Percentiles rank a stretch among this genome's conserved stretches.
Evolutionary conservation across 1,140 invertebrate genomes (phyloP).

Genomic region (Caenorhabditis latens): DNA sequence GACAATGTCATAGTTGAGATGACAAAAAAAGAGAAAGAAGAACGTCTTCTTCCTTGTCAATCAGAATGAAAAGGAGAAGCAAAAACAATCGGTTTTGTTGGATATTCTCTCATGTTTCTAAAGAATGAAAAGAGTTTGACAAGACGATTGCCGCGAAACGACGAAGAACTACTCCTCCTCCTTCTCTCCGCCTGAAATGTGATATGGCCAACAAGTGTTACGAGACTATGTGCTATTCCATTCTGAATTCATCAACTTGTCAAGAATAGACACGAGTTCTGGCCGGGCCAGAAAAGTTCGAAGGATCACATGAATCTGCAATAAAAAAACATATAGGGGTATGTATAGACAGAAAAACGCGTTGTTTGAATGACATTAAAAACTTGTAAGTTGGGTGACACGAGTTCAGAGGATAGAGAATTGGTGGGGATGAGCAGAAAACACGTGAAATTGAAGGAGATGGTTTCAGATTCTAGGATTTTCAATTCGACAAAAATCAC

Average conservation of each 20-base stretch:
- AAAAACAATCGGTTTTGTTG: background rate
- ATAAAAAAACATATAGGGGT: background rate
- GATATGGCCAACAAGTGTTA: constrained; percentile 46
- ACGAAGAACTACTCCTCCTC: constrained; percentile 10
- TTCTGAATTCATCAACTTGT: constrained; percentile 17
- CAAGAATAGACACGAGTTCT: background rate
- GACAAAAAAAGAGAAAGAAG: constrained; percentile 14
- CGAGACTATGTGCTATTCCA: background rate
- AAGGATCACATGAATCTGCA: background rate
- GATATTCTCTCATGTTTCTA: background rate
- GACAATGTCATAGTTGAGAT: constrained; percentile 45
- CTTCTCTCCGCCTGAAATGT: constrained; percentile 9
- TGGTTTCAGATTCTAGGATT: background rate
- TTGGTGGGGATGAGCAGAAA: too few relatives aligned
- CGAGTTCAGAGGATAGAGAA: background rate
- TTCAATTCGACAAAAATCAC: background rate
- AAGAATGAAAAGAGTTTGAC: constrained; percentile 36
- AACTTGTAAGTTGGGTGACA: constrained; percentile 33
- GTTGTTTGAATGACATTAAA: background rate
- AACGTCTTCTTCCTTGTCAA: constrained; percentile 33
- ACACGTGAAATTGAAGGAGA: too few relatives aligned
- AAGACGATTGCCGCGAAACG: background rate
- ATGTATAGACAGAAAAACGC: background rate
- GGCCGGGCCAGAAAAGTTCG: background rate
- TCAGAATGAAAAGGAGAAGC: constrained; percentile 19